These are phyloP conservation scores for Chondrilla cf. caribensis DNA, from an alignment of 37 sponge, comb jelly and placozoan genomes.

Conservation along the genomic window DNA sequence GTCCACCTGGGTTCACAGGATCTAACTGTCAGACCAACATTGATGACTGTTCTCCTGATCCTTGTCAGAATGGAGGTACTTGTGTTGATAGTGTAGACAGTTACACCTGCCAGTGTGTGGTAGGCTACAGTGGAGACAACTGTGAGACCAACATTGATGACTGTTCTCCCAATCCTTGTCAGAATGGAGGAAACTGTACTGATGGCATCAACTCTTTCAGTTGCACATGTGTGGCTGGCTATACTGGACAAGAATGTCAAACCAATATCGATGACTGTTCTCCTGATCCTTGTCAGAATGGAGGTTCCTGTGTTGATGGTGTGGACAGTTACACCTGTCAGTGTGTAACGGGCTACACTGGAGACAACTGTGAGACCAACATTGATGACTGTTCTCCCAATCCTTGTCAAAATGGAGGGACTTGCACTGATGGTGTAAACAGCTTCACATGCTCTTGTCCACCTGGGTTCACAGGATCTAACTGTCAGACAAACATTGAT, in stretches of 20 bases:
- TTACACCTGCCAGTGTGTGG: constrained; percentile 1
- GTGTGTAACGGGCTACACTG: constrained; percentile 38
- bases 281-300: constrained; percentile 29
- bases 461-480: constrained; percentile 2
- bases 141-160: constrained; percentile 32
- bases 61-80: constrained; percentile 38
- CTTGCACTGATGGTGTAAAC: constrained; percentile 29
- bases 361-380: constrained; percentile 16
- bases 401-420: constrained; percentile 46
- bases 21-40: constrained; percentile 28
- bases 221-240: constrained; percentile 25
- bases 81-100: constrained; percentile 35
- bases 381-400: constrained; percentile 39
- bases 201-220: constrained; percentile 13
- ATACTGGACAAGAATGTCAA: constrained; percentile 12
- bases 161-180: constrained; percentile 22
- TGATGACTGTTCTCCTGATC: constrained; percentile 36
- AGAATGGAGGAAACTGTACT: constrained; percentile 30
- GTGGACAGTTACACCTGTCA: constrained; percentile 18
- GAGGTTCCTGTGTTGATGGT: constrained; percentile 35
- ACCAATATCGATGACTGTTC: constrained; percentile 26
- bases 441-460: constrained; percentile 16
- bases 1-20: constrained; percentile 15
- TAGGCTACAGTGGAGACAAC: constrained; percentile 16
- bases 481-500: constrained; percentile 59